These are phyloP conservation scores for Heliconius congener DNA, from an alignment of 1,140 invertebrate species.

Conservation along the genomic window DNA sequence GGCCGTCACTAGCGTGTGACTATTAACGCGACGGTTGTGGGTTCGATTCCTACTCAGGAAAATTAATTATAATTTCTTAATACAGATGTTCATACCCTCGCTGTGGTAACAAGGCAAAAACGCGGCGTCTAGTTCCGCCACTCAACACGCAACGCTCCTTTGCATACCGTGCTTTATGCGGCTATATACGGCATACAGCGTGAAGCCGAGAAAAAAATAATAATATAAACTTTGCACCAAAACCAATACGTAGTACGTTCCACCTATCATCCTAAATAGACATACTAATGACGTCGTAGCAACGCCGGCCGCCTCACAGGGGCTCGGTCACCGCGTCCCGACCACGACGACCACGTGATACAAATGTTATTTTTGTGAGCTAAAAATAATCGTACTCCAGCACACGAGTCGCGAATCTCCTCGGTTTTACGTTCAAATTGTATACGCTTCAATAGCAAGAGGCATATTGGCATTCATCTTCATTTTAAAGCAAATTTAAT, in stretches of 20 bases:
- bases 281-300: neutral
- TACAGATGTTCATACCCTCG: too few relatives aligned
- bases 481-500: too few relatives aligned
- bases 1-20: too few relatives aligned
- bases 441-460: neutral
- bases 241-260: neutral
- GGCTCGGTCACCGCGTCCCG: slow-evolving; percentile 1
- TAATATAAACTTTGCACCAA: neutral
- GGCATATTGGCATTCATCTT: neutral
- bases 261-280: neutral
- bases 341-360: slow-evolving; percentile 13
- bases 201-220: too few relatives aligned
- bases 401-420: slow-evolving; percentile 2
- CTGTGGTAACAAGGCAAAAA: too few relatives aligned
- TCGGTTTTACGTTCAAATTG: neutral
- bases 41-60: too few relatives aligned
- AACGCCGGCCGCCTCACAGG: neutral
- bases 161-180: too few relatives aligned
- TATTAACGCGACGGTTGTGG: too few relatives aligned
- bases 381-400: slow-evolving; percentile 19
- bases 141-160: too few relatives aligned
- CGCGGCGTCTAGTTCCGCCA: too few relatives aligned
- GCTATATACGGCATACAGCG: too few relatives aligned
- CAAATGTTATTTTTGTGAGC: neutral
- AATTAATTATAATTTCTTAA: too few relatives aligned